Evolutionary conservation across 2,888 invertebrate genomes (phyloP).

Genomic region (Hirtodrosophila confusa): DNA sequence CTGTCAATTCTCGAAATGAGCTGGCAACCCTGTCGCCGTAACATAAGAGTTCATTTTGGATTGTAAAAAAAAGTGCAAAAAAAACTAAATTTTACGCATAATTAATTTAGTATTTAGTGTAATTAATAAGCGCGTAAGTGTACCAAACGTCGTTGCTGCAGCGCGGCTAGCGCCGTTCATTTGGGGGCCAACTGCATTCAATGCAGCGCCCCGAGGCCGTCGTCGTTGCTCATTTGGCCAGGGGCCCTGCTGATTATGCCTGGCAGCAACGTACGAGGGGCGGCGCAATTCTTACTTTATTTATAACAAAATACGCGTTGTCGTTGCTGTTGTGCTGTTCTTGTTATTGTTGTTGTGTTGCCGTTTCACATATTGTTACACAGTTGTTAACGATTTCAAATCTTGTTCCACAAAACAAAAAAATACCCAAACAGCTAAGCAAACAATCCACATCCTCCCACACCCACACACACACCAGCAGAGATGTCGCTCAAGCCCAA

Average conservation of each 20-base stretch:
- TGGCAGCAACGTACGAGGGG: constrained; percentile 38
- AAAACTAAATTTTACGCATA: constrained; percentile 58
- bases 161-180: constrained; percentile 1
- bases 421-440: constrained; percentile 26
- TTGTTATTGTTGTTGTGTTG: not conserved
- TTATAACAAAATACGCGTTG: constrained; percentile 40
- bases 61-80: constrained; percentile 60
- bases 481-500: constrained; percentile 95
- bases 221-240: constrained; percentile 23
- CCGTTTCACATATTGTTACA: not conserved
- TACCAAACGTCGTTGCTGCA: not conserved
- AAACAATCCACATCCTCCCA: constrained; percentile 40
- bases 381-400: constrained; percentile 4
- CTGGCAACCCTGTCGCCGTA: constrained; percentile 53
- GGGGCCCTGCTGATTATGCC: constrained; percentile 51
- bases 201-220: constrained; percentile 27
- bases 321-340: constrained; percentile 9
- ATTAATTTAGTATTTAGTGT: constrained; percentile 52
- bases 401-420: constrained; percentile 7
- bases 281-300: constrained; percentile 45
- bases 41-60: constrained; percentile 62
- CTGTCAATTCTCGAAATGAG: constrained; percentile 32
- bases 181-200: constrained; percentile 37
- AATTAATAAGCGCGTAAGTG: constrained; percentile 61
- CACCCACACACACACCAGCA: constrained; percentile 14